These are phyloP conservation scores for Napeogenes inachia DNA, from an alignment of 2,888 invertebrate species.

Conservation along the genomic window DNA sequence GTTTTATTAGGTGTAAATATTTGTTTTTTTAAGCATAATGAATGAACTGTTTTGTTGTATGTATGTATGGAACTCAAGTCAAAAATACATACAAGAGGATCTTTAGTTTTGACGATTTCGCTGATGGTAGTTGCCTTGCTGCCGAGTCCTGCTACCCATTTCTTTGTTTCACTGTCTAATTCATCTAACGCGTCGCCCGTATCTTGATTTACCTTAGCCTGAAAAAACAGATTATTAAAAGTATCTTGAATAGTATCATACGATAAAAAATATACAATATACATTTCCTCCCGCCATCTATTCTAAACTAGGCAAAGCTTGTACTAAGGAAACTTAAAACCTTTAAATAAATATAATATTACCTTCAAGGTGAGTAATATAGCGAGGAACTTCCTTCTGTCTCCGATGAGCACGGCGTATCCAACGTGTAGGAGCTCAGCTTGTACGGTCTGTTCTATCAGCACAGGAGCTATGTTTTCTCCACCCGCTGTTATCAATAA, in stretches of 20 bases:
- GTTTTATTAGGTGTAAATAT: too few species aligned
- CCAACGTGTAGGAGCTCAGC: constrained; percentile 85
- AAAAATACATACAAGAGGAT: constrained; percentile 51
- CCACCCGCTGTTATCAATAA: constrained; percentile 95
- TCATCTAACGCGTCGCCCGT: constrained; percentile 85
- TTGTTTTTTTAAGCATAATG: too few species aligned
- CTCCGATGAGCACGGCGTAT: constrained; percentile 91
- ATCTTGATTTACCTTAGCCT: constrained; percentile 85
- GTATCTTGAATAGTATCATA: too few species aligned
- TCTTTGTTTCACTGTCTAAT: constrained; percentile 79
- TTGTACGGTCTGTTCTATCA: constrained; percentile 89
- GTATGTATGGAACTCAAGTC: neutral
- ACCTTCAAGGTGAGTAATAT: too few species aligned
- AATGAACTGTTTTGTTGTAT: too few species aligned
- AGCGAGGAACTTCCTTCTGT: constrained; percentile 90
- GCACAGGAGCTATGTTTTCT: constrained; percentile 92
- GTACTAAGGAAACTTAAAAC: too few species aligned
- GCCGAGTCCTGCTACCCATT: constrained; percentile 85
- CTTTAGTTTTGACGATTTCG: constrained; percentile 81
- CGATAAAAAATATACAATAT: too few species aligned
- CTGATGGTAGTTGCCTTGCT: constrained; percentile 83
- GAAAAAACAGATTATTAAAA: constrained; percentile 21
- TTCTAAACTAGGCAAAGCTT: too few species aligned
- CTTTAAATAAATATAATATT: too few species aligned
- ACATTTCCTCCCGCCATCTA: too few species aligned